Base-by-base conservation (phyloP, 1,140 invertebrate genomes). In the Cotesia chilonis region DNA sequence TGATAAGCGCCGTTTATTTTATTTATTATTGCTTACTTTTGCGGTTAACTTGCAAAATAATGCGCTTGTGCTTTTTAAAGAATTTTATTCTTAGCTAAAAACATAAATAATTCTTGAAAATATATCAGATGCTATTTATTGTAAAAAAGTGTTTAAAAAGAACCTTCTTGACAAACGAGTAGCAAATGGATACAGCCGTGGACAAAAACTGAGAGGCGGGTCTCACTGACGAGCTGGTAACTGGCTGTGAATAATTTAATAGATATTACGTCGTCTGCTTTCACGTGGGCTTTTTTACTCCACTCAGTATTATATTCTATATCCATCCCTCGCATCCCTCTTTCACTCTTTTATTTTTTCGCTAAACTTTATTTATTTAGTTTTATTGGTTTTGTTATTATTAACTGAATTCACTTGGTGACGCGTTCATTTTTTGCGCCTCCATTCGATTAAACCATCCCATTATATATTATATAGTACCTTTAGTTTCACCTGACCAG, bases 231-330 rank as follows among this genome's bases (percentile, higher is more conserved):
- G 80, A 80, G 77, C 80, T 77, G 78, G 78, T 80, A 81, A 81
- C 78, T 79, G 75, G 68, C 76, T 81, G 78, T 79, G 80, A 81
- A 80, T 81, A 81, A 81, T 81, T 81, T 80, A 80, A 80, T 80
- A 77, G 74, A 76, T 77, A 76, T 77, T 77, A 68, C 75, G 68
- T 78, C 71, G 74, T 71, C 68, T 75, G 64, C 68, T 61, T 52
- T 73, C 57, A 59, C 54, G 41, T 73, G 9, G 35, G 52, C 17
- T 38, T 52, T 47, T 41, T 70, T 20, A 54, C 14, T 51, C 20
- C 12, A 37, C 17, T 35, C 20, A 37, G 28, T 35, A 20, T 35
- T 60, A 47, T 69, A 68, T 67, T 70, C 55, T 68, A 47, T 70
- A 28, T n/a, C n/a, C 12, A 41, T 36, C 6, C 6, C 10, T 47